Evolutionary conservation across 2,797 vertebrate genomes (phyloP).

Genomic region (Poecilia wingei): DNA sequence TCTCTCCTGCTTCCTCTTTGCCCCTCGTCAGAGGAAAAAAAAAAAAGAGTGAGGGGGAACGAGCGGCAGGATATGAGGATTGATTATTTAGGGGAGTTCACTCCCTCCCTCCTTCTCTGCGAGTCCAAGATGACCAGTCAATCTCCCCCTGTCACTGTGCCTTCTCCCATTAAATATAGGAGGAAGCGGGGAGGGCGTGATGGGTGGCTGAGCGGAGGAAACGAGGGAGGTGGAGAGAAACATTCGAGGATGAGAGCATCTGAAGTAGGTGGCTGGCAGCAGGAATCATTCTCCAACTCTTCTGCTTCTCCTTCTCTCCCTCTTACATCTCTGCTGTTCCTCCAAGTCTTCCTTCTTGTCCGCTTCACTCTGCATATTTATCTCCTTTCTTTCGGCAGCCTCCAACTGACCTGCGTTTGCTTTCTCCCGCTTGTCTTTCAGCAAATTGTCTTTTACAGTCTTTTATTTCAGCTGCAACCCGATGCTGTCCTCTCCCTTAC

Average conservation of each 20-base stretch:
- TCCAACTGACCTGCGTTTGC: conserved; percentile 40
- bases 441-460: conserved; percentile 71
- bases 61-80: conserved; percentile 62
- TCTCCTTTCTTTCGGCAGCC: conserved; percentile 34
- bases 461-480: conserved; percentile 75
- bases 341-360: conserved; percentile 60
- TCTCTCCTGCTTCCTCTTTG: conserved; percentile 41
- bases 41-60: conserved; percentile 34
- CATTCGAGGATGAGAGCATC: conserved; percentile 63
- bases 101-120: conserved; percentile 46
- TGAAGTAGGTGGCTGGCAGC: conserved; percentile 71
- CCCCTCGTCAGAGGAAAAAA: conserved; percentile 37
- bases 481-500: conserved; percentile 53
- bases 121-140: conserved; percentile 66
- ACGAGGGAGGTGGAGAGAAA: conserved; percentile 69
- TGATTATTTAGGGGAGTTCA: conserved; percentile 73
- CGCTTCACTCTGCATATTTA: conserved; percentile 49
- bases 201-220: conserved; percentile 41
- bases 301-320: conserved; percentile 59
- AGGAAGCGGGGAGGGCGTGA: conserved; percentile 48
- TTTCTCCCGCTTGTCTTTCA: conserved; percentile 45
- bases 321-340: conserved; percentile 63
- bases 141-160: conserved; percentile 65
- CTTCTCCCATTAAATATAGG: conserved; percentile 66
- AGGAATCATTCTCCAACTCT: conserved; percentile 71